These are phyloP conservation scores for Diplosoma virens DNA, from an alignment of 23 tunicate genomes.

Conservation along the genomic window DNA sequence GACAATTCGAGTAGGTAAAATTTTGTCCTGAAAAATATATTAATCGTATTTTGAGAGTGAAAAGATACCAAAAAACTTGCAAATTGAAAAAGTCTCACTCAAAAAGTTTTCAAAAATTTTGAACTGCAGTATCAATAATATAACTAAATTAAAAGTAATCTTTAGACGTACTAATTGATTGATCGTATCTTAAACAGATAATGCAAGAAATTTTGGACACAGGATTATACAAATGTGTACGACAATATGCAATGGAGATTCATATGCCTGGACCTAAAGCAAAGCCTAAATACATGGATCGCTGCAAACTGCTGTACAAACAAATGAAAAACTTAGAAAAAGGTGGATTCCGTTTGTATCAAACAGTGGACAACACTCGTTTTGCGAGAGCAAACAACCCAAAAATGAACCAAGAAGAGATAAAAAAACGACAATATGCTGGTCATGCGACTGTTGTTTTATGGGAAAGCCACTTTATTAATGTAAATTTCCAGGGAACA, in stretches of 20 bases:
- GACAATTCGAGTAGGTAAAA: too few relatives aligned
- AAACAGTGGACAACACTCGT: conserved; percentile 46
- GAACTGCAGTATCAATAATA: too few relatives aligned
- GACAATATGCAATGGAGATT: conserved; percentile 48
- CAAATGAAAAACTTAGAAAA: conserved; percentile 25
- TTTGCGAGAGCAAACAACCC: neutral
- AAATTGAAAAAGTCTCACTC: too few relatives aligned
- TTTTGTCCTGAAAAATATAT: too few relatives aligned
- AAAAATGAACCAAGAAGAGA: neutral
- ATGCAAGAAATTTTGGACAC: conserved; percentile 46
- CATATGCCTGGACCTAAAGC: conserved; percentile 39
- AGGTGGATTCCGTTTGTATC: conserved; percentile 30
- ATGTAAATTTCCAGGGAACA: conserved; percentile 28
- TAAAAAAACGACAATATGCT: neutral
- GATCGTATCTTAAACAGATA: too few relatives aligned
- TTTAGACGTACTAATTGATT: too few relatives aligned
- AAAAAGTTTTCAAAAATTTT: too few relatives aligned
- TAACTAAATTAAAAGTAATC: too few relatives aligned
- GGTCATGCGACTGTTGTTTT: neutral
- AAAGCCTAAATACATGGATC: neutral
- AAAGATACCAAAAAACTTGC: too few relatives aligned
- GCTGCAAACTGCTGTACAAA: conserved; percentile 31
- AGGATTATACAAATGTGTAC: conserved; percentile 56
- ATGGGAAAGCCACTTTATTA: conserved; percentile 57
- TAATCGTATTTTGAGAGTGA: too few relatives aligned